These are phyloP conservation scores for Phthorimaea operculella DNA, from an alignment of 1,140 invertebrate species.

Conservation along the genomic window DNA sequence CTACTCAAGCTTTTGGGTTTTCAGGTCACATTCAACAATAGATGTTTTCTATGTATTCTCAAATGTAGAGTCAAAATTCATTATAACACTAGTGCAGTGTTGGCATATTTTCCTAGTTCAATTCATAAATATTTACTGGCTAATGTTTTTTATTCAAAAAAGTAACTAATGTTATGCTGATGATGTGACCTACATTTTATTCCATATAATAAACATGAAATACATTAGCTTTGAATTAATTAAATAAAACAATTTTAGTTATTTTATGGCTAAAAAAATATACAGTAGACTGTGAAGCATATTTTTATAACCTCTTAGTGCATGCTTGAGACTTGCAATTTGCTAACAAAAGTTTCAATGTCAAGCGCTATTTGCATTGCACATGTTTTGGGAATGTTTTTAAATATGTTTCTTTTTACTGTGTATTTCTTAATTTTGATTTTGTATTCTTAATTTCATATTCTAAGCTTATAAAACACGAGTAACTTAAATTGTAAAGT, in stretches of 20 bases:
- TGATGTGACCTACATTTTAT: background rate
- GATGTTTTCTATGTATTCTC: constrained; percentile 1
- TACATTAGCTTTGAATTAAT: background rate
- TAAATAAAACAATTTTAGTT: background rate
- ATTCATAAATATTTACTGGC: background rate
- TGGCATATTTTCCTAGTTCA: background rate
- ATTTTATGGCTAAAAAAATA: background rate
- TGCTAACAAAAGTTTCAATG: background rate
- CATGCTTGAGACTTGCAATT: background rate
- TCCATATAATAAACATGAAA: background rate
- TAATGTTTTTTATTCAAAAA: background rate
- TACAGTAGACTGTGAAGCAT: background rate
- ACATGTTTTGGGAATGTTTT: background rate
- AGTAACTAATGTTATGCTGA: background rate
- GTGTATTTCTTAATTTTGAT: no score
- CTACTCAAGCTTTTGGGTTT: background rate
- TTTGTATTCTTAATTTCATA: no score
- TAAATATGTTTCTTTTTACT: no score
- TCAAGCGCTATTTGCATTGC: background rate
- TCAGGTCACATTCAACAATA: background rate
- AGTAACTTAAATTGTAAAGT: no score
- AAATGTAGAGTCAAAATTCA: background rate
- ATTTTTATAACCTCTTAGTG: background rate
- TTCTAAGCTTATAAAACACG: no score
- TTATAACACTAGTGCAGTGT: background rate